These are phyloP conservation scores for Melanchra persicariae DNA, from an alignment of 2,888 invertebrate species.

Conservation along the genomic window DNA sequence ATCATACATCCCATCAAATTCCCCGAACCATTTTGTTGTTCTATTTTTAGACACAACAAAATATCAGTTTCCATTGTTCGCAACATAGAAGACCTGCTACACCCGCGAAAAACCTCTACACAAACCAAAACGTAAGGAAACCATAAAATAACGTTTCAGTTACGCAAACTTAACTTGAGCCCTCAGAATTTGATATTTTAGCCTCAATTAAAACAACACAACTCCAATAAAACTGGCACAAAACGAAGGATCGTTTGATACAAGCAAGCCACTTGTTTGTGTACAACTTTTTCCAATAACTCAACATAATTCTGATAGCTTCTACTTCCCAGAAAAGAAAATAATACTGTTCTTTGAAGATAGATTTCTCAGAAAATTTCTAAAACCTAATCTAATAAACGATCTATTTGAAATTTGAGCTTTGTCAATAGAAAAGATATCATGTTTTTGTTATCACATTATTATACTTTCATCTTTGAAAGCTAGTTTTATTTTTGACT, in stretches of 20 bases:
- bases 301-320: conserved; percentile 15
- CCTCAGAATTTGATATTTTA: conserved; percentile 71
- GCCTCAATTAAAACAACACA: conserved; percentile 69
- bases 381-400: conserved; percentile 31
- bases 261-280: conserved; percentile 29
- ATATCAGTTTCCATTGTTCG: neutral
- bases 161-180: conserved; percentile 53
- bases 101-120: neutral
- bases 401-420: conserved; percentile 32
- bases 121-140: conserved; percentile 32
- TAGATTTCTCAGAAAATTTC: conserved; percentile 20
- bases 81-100: neutral
- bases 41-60: neutral
- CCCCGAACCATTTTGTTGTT: neutral
- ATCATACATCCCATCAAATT: neutral
- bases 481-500: conserved; percentile 4
- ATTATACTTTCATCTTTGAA: conserved; percentile 8
- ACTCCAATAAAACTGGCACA: conserved; percentile 58
- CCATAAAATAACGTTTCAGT: conserved; percentile 42
- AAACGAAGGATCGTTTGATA: conserved; percentile 55
- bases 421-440: conserved; percentile 20
- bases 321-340: conserved; percentile 25
- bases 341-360: conserved; percentile 31
- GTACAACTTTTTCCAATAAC: conserved; percentile 36
- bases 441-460: conserved; percentile 15